Evolutionary conservation across 2,113 vertebrate genomes (phyloP).

Genomic region (Jacana jacana): DNA sequence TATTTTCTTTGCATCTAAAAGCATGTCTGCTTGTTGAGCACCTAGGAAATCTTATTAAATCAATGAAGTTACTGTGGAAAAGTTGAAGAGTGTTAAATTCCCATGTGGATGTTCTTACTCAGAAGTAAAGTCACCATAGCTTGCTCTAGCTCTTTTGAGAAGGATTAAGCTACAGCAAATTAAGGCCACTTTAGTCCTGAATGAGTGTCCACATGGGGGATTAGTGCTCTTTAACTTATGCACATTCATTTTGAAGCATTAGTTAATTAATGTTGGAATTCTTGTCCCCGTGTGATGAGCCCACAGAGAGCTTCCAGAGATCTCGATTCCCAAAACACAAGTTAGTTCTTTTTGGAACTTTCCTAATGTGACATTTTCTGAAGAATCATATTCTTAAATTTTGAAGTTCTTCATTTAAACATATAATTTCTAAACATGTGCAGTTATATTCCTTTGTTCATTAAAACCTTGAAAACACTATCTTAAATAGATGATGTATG

Average conservation of each 20-base stretch:
- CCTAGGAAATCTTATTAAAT: not conserved
- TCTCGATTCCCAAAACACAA: not conserved
- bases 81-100: not conserved
- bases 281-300: not conserved
- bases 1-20: not conserved
- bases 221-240: not conserved
- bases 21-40: not conserved
- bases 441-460: not conserved
- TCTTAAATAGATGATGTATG: not conserved
- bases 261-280: not conserved
- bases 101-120: not conserved
- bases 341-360: not conserved
- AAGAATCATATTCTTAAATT: not conserved
- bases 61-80: not conserved
- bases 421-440: not conserved
- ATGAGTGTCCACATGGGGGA: not conserved
- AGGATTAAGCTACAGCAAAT: not conserved
- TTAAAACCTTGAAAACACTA: not conserved
- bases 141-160: not conserved
- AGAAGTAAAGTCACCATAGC: not conserved
- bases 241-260: constrained; percentile 6
- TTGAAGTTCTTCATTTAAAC: not conserved
- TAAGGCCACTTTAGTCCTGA: not conserved
- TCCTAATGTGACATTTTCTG: not conserved
- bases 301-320: not conserved